Evolutionary conservation across 2,888 invertebrate species (phyloP).

Genomic region (Spodoptera littoralis): DNA sequence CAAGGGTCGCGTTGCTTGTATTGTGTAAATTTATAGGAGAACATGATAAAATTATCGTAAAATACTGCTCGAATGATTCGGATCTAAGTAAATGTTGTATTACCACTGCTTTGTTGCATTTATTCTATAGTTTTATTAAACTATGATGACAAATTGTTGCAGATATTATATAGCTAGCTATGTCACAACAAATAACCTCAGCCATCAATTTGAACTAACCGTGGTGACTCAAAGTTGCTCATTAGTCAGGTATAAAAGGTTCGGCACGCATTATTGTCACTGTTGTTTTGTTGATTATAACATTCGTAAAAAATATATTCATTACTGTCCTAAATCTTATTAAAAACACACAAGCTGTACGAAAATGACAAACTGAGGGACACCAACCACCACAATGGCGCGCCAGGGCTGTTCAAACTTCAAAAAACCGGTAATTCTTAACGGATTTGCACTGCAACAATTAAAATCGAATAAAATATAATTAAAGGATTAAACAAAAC

Average conservation of each 20-base stretch:
- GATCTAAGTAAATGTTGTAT: conserved; percentile 16
- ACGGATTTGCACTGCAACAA: conserved; percentile 10
- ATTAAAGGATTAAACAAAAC: not conserved
- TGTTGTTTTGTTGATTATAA: conserved; percentile 77
- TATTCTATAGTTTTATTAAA: conserved; percentile 57
- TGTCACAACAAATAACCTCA: conserved; percentile 88
- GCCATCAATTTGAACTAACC: conserved; percentile 84
- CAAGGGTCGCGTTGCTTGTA: conserved; percentile 64
- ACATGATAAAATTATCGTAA: conserved; percentile 21
- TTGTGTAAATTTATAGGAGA: conserved; percentile 46
- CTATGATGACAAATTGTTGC: conserved; percentile 74
- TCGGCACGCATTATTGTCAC: conserved; percentile 88
- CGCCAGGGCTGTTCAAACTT: conserved; percentile 69
- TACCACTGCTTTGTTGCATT: conserved; percentile 9
- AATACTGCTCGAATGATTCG: not conserved
- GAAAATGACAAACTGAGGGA: conserved; percentile 77
- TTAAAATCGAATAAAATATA: not conserved
- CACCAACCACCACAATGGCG: conserved; percentile 83
- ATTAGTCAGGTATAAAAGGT: conserved; percentile 84
- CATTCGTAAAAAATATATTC: conserved; percentile 81
- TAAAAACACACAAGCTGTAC: conserved; percentile 78
- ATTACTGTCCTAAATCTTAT: conserved; percentile 75
- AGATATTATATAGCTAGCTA: conserved; percentile 76
- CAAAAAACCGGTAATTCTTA: conserved; percentile 60
- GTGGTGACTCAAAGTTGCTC: conserved; percentile 83